Conservation (phyloP, 2,888 invertebrate species). For the Nipponacmea schrenckii region DNA sequence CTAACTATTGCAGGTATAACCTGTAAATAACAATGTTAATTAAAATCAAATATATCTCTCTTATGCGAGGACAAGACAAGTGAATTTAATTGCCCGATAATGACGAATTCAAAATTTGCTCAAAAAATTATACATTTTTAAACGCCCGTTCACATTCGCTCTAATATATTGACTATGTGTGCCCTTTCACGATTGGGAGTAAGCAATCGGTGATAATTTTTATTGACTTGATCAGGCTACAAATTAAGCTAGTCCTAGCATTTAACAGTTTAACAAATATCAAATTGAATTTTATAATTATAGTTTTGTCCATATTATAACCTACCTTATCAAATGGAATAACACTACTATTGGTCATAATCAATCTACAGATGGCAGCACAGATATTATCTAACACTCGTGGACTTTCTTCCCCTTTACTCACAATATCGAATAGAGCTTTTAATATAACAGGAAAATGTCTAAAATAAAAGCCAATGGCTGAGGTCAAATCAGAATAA, state of each 20-base stretch:
- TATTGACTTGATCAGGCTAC: too few species aligned
- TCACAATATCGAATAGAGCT: slow-evolving; percentile 76
- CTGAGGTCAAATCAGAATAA: too few species aligned
- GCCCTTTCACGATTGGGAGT: too few species aligned
- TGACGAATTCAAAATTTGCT: too few species aligned
- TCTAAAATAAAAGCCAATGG: slow-evolving; percentile 65
- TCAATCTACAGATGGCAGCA: slow-evolving; percentile 80
- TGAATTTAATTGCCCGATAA: too few species aligned
- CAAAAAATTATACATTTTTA: too few species aligned
- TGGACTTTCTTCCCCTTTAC: slow-evolving; percentile 70
- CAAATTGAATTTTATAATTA: neutral
- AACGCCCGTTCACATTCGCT: too few species aligned
- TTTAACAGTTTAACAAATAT: neutral
- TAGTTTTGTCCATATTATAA: neutral
- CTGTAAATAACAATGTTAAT: slow-evolving; percentile 68
- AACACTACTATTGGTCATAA: slow-evolving; percentile 74
- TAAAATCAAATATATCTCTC: too few species aligned
- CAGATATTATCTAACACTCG: slow-evolving; percentile 82
- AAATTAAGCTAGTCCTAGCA: too few species aligned
- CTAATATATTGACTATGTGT: too few species aligned
- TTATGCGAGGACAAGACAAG: too few species aligned
- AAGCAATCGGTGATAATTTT: too few species aligned
- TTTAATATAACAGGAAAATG: slow-evolving; percentile 77
- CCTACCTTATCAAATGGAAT: slow-evolving; percentile 78
- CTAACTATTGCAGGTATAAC: slow-evolving; percentile 79